Percentiles rank a stretch among this genome's conserved stretches.
phyloP scores from a whole-genome alignment of 2,797 vertebrate species.

The Lycodopsis pacificus region DNA sequence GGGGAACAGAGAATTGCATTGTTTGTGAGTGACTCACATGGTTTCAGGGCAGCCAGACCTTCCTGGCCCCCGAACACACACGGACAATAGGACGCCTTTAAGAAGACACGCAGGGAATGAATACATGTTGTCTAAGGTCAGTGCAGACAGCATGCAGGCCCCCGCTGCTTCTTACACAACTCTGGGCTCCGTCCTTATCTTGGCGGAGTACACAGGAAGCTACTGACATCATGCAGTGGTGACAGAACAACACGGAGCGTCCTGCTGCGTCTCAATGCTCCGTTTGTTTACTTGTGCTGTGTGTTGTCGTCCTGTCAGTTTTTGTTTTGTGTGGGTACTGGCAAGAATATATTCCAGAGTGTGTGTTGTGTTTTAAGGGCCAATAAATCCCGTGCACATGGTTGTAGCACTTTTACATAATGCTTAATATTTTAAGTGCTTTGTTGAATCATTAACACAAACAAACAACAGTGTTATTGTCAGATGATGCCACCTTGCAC shows the following conservation, averaged over 20 bases:
- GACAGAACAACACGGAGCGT: not conserved
- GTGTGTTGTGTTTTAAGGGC: not conserved
- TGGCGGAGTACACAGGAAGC: not conserved
- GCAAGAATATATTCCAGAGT: not conserved
- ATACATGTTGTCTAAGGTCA: conserved; percentile 51
- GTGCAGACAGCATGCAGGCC: conserved; percentile 30
- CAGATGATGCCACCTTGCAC: too few species aligned
- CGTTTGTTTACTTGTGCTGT: not conserved
- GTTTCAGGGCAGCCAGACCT: conserved; percentile 57
- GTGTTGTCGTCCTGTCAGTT: not conserved
- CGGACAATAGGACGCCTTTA: conserved; percentile 65
- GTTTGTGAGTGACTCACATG: conserved; percentile 70
- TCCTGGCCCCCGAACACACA: conserved; percentile 29
- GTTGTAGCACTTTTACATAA: too few species aligned
- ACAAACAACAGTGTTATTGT: too few species aligned
- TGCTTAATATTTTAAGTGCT: too few species aligned
- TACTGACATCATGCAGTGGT: not conserved
- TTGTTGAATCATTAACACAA: too few species aligned
- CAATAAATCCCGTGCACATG: too few species aligned
- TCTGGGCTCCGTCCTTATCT: not conserved
- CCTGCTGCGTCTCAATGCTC: not conserved
- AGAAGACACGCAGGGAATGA: conserved; percentile 47
- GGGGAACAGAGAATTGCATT: conserved; percentile 72
- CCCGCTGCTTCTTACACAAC: conserved; percentile 7
- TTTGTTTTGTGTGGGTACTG: not conserved